A percentile compares a stretch with the other conserved stretches of the same genome.
phyloP scores from a whole-genome alignment of 1,140 invertebrate genomes.

The Ostrea denselamellosa region DNA sequence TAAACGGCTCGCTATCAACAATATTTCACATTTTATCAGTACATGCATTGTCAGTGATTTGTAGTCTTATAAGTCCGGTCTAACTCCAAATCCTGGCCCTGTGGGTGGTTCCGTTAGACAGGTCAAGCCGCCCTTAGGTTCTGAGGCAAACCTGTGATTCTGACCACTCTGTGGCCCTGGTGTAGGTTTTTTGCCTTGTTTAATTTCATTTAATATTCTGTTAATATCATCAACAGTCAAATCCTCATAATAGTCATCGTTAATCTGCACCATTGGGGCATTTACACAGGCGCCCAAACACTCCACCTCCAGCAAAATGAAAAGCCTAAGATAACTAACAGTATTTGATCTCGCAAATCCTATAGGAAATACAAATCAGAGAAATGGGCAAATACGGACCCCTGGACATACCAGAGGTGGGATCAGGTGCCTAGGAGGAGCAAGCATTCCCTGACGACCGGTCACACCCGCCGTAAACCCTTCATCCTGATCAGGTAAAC shows the following conservation, averaged over 20 bases:
- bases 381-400: too few relatives aligned
- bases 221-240: constrained; percentile 92
- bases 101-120: constrained; percentile 91
- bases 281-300: constrained; percentile 99
- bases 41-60: neutral
- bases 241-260: constrained; percentile 99
- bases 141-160: constrained; percentile 87
- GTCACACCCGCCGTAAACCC: too few relatives aligned
- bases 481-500: too few relatives aligned
- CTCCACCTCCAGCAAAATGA: constrained; percentile 97
- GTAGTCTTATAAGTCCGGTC: constrained; percentile 86
- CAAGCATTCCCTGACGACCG: too few relatives aligned
- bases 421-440: too few relatives aligned
- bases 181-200: constrained; percentile 91
- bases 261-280: constrained; percentile 99
- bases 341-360: too few relatives aligned
- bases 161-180: constrained; percentile 93
- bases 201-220: constrained; percentile 93
- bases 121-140: constrained; percentile 92
- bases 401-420: too few relatives aligned
- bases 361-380: too few relatives aligned
- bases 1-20: too few relatives aligned
- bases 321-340: too few relatives aligned
- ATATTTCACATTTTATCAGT: neutral
- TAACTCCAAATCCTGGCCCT: constrained; percentile 93